These are phyloP conservation scores for Bicyclus anynana DNA, from an alignment of 1,140 invertebrate genomes.

Conservation along the genomic window DNA sequence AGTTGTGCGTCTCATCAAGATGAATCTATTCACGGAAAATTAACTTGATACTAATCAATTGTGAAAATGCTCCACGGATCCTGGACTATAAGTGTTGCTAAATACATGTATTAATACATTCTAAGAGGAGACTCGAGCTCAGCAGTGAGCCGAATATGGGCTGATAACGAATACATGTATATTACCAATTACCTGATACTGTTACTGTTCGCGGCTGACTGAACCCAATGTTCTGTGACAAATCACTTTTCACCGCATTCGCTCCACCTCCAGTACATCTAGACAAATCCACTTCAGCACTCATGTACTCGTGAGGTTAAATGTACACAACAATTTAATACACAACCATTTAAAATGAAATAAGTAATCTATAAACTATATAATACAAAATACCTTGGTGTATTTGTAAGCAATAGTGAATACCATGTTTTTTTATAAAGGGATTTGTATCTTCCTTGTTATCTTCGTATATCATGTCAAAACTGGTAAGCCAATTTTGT, in stretches of 20 bases:
- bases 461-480: background rate
- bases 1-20: too few relatives aligned
- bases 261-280: background rate
- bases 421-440: background rate
- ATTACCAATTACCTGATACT: too few relatives aligned
- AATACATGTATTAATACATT: too few relatives aligned
- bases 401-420: background rate
- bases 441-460: background rate
- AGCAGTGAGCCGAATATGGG: too few relatives aligned
- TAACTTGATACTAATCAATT: too few relatives aligned
- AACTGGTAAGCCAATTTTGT: background rate
- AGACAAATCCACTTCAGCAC: background rate
- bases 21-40: too few relatives aligned
- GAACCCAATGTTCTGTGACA: constrained; percentile 4
- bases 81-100: too few relatives aligned
- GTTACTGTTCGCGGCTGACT: background rate
- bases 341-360: too few relatives aligned
- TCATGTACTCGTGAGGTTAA: background rate
- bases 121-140: too few relatives aligned
- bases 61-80: too few relatives aligned
- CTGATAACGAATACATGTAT: too few relatives aligned
- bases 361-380: background rate
- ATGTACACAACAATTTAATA: background rate
- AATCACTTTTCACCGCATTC: constrained; percentile 22
- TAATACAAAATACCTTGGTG: too few relatives aligned